Evolutionary conservation across 2,113 vertebrate genomes (phyloP), one percentile per base, ranked within the genome.

Genomic region (Alligator mississippiensis): DNA sequence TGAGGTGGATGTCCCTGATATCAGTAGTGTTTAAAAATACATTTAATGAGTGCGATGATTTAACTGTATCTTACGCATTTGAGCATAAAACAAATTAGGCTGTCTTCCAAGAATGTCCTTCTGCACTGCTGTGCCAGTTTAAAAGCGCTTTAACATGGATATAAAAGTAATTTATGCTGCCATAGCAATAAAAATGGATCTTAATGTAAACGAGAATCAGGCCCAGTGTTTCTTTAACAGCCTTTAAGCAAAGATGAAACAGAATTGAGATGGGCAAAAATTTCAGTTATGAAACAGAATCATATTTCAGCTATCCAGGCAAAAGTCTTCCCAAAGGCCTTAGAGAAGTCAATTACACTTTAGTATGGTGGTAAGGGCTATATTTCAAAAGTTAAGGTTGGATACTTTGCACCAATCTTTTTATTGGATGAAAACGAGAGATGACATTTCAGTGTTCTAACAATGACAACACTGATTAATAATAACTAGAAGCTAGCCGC

Each of bases 391-490:
- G 54, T 74, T 54, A 66, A 64, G 1, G 8, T 84, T 62, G 68
- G 9, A 8, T 38, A 54, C 85, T 96, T 75, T 94, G 30, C 78
- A 83, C 83, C 22, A 38, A 70, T 90, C 54, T 78, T 93, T 62
- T 89, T 89, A 89, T 55, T 83, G 77, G 85, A 94, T 89, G 83
- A 92, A 91, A 96, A n/a, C 38, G 57, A 85, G 62, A 34, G 19
- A 75, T 93, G 84, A 85, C 94, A 87, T 82, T 89, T 78, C 57
- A 85, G 34, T 77, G 24, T 92, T 94, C 5, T 75, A 93, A 93
- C 76, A 82, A 77, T 91, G 68, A 22, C 2, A 9, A 16, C 68
- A 54, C 81, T 94, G 87, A 96, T 93, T 93, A 96, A 82, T 95
- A 89, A 91, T 68, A 79, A 9, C 81, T 92, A 70, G 79, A 79